Percentiles rank a stretch among this genome's conserved stretches.
These are phyloP conservation scores for Xiphydria camelus DNA, from an alignment of 2,888 invertebrate genomes.

Conservation along the genomic window DNA sequence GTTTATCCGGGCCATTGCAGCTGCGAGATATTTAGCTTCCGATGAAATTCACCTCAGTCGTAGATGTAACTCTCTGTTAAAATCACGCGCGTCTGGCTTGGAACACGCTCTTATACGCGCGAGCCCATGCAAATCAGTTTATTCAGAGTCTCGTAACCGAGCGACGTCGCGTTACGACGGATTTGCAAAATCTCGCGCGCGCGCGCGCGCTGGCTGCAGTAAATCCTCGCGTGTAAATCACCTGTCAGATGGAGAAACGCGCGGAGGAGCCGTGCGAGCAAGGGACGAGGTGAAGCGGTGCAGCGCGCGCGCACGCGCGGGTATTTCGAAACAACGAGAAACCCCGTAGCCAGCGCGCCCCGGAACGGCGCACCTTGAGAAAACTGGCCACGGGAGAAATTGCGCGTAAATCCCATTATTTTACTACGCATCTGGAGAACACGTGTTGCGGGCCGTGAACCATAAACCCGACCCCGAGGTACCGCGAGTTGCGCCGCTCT, in stretches of 20 bases:
- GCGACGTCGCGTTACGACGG: too few species aligned
- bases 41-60: too few species aligned
- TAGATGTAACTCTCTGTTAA: too few species aligned
- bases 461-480: background rate
- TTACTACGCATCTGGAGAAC: constrained; percentile 34
- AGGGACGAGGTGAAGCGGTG: constrained; percentile 14
- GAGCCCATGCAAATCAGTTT: too few species aligned
- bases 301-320: background rate
- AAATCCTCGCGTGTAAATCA: constrained; percentile 50
- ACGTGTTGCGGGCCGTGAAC: constrained; percentile 35
- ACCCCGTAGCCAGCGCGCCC: background rate
- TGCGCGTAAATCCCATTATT: constrained; percentile 41
- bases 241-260: constrained; percentile 38
- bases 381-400: constrained; percentile 21
- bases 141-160: too few species aligned
- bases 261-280: constrained; percentile 10
- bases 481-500: background rate
- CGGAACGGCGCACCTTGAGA: constrained; percentile 25
- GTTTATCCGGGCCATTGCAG: too few species aligned
- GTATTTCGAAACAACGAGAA: background rate
- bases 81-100: too few species aligned
- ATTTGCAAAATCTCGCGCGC: background rate
- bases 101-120: too few species aligned
- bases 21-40: too few species aligned
- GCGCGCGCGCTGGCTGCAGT: too few species aligned